Conservation (phyloP, 2,888 invertebrate species). For the Nipponacmea schrenckii region DNA sequence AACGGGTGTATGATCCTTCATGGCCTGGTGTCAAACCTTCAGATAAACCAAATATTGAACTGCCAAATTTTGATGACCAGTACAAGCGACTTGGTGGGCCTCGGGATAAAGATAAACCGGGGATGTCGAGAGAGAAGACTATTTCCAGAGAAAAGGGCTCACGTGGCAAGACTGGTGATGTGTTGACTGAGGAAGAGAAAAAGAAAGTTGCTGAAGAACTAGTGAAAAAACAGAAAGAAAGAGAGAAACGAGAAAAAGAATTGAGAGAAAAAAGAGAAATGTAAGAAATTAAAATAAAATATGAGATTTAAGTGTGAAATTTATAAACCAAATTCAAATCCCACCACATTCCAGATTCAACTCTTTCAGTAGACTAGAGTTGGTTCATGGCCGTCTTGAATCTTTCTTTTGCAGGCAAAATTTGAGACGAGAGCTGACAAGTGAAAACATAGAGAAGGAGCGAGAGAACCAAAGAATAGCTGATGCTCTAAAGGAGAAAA, state of each 20-base stretch:
- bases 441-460: not conserved
- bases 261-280: constrained; percentile 48
- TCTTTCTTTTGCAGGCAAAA: not conserved
- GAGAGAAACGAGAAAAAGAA: constrained; percentile 54
- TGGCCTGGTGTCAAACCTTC: not conserved
- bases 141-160: constrained; percentile 25
- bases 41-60: not conserved
- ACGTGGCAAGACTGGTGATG: constrained; percentile 38
- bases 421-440: not conserved
- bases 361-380: no score
- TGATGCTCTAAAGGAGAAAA: not conserved
- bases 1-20: not conserved
- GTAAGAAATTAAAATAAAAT: no score
- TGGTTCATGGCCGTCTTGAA: no score
- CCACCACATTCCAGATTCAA: no score
- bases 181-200: constrained; percentile 58
- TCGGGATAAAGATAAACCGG: constrained; percentile 46
- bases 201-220: constrained; percentile 52
- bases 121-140: constrained; percentile 18
- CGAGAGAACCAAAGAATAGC: constrained; percentile 9
- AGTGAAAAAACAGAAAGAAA: constrained; percentile 76
- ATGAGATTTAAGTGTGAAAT: no score
- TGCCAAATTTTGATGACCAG: constrained; percentile 12
- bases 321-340: no score
- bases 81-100: constrained; percentile 19